Evolutionary conservation across 23 tunicate species (phyloP).

Genomic region (Botrylloides violaceus): DNA sequence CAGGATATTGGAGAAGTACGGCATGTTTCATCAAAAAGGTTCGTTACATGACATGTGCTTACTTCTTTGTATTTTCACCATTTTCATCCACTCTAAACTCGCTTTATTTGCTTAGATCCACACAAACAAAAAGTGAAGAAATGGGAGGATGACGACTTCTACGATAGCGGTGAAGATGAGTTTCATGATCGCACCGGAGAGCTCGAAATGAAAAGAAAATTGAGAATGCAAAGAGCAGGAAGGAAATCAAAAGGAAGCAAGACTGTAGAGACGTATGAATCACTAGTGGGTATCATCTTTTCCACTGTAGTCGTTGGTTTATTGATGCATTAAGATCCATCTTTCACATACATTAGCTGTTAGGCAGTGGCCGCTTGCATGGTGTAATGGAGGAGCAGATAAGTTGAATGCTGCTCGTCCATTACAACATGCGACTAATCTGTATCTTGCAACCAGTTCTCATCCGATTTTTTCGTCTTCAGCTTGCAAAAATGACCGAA

Average conservation of each 20-base stretch:
- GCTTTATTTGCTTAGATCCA: slow-evolving; percentile 25
- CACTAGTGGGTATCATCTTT: slow-evolving; percentile 51
- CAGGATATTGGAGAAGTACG: slow-evolving; percentile 70
- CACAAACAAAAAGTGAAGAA: slow-evolving; percentile 47
- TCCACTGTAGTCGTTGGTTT: neutral
- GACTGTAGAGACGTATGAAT: slow-evolving; percentile 46
- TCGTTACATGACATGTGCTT: no score
- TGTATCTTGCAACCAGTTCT: no score
- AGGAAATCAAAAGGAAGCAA: slow-evolving; percentile 14
- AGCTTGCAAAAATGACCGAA: slow-evolving; percentile 37
- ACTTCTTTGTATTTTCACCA: no score
- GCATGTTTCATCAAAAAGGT: slow-evolving; percentile 81
- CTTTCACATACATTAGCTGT: neutral
- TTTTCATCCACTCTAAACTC: no score
- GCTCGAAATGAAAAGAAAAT: slow-evolving; percentile 54
- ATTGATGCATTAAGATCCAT: neutral
- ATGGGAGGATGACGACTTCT: slow-evolving; percentile 92
- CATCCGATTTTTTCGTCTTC: no score
- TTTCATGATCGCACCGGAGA: slow-evolving; percentile 88
- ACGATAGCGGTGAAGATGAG: slow-evolving; percentile 92
- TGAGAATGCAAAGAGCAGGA: slow-evolving; percentile 42
- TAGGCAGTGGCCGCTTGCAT: no score
- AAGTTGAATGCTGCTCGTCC: no score
- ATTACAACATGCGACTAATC: no score
- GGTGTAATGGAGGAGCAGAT: no score